Conservation (phyloP, 1,140 invertebrate genomes). For the Eufriesea mexicana region DNA sequence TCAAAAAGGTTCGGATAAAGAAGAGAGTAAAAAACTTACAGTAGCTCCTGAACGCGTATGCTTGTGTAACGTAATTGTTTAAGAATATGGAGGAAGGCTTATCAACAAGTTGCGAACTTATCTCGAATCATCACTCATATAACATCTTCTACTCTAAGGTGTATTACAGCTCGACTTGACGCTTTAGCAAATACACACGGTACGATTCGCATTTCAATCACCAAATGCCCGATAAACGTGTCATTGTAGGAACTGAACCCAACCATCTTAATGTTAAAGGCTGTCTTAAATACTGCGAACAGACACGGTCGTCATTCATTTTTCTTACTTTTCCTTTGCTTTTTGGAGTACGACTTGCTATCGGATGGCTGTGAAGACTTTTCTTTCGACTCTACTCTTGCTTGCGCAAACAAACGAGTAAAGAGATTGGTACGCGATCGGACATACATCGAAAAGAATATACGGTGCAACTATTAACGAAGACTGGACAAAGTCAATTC, state of each 20-base stretch:
- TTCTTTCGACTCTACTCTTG: conserved; percentile 4
- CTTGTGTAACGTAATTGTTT: conserved; percentile 21
- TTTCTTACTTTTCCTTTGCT: not conserved
- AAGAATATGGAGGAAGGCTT: conserved; percentile 22
- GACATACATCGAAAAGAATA: not conserved
- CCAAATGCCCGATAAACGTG: conserved; percentile 70
- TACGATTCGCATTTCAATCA: conserved; percentile 70
- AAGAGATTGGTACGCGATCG: not conserved
- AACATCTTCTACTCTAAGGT: conserved; percentile 59
- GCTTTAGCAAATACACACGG: conserved; percentile 68
- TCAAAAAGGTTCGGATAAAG: conserved; percentile 12
- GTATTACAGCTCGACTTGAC: conserved; percentile 56
- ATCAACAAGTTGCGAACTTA: conserved; percentile 53
- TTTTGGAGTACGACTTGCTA: conserved; percentile 33
- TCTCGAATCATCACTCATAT: conserved; percentile 57
- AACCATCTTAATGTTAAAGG: conserved; percentile 69
- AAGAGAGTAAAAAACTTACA: conserved; percentile 18
- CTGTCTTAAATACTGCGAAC: conserved; percentile 65
- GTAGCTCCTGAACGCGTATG: conserved; percentile 9
- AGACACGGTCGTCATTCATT: conserved; percentile 27
- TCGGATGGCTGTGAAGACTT: conserved; percentile 50
- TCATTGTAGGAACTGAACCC: conserved; percentile 75
- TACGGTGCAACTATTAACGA: not conserved
- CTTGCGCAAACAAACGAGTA: not conserved
- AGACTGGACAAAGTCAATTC: conserved; percentile 22